Base-by-base conservation (phyloP, 37 sponge, comb jelly and placozoan genomes). In the Beroe ovata region DNA sequence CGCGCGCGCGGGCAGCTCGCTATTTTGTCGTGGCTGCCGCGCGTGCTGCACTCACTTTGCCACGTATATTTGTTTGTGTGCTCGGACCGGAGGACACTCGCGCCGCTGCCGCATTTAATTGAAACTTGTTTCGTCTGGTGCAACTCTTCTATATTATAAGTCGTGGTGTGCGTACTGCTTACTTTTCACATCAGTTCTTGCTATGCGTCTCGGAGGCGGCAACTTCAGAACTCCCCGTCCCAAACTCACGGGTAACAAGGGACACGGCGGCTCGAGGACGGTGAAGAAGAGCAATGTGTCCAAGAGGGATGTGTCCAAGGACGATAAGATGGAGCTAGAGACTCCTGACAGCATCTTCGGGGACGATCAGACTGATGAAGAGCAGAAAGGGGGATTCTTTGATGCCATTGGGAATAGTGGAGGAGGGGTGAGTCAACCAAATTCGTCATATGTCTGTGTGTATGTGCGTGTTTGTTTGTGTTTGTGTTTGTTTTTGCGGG, bases 281-380 rank as follows among this genome's bases (percentile, higher is more conserved):
- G 11, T 16, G 54, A 47, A 47, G 54, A 47, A 47, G 54, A 16
- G 11, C 4, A 4, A 14, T 4, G 35, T 18, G 3, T 1, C 18
- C 16, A 18, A 1, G 30, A 66, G 69, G 30, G 34, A 66, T 14
- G 69, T 66, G 1, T 34, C 25, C 16, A 66, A 66, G 36, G 69
- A 66, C 8, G 69, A 66, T 4, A 30, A 66, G 30, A 66, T 66
- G 69, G 69, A 66, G 69, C 35, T 66, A 11, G 36, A 66, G 36
- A 34, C 69, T 30, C 69, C 69, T 11, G 69, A 66, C 16, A 30
- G 30, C 30, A 66, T 66, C 18, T 66, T 66, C 36, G 69, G 69
- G 33, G 36, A 32, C 34, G 36, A 8, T 19, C 23, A 14, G 4
- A 11, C 59, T 18, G 63, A 62, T 18, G 63, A n/a, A 6, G 36